Evolutionary conservation across 2,888 invertebrate genomes (phyloP).

Genomic region (Rhimphoctona megacephalus): DNA sequence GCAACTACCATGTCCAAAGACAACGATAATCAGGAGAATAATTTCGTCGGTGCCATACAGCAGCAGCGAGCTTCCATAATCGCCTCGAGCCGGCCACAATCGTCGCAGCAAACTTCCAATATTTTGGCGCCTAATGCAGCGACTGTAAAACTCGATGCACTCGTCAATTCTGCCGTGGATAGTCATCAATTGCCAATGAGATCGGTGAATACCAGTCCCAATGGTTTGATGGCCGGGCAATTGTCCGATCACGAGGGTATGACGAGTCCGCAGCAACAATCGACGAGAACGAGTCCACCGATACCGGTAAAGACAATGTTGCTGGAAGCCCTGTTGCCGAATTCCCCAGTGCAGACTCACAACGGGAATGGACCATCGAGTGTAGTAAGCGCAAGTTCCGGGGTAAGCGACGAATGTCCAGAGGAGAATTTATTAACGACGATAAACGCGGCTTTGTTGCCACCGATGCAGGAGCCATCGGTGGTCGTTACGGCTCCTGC

Average conservation of each 20-base stretch:
- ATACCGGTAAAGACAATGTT: slow-evolving; percentile 91
- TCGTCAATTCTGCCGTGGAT: slow-evolving; percentile 87
- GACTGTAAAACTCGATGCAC: slow-evolving; percentile 87
- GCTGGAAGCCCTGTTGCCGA: slow-evolving; percentile 87
- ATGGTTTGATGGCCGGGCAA: slow-evolving; percentile 84
- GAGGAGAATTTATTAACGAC: slow-evolving; percentile 79
- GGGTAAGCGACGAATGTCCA: slow-evolving; percentile 74
- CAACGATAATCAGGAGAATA: slow-evolving; percentile 73
- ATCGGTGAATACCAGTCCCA: slow-evolving; percentile 80
- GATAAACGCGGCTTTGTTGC: slow-evolving; percentile 81
- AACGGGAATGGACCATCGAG: slow-evolving; percentile 61
- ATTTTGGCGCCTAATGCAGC: slow-evolving; percentile 82
- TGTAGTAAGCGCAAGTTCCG: slow-evolving; percentile 66
- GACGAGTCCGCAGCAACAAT: slow-evolving; percentile 79
- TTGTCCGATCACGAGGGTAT: slow-evolving; percentile 84
- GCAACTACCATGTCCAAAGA: slow-evolving; percentile 72
- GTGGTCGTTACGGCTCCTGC: slow-evolving; percentile 73
- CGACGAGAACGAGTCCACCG: slow-evolving; percentile 86
- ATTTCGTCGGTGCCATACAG: slow-evolving; percentile 76
- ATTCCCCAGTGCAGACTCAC: slow-evolving; percentile 58
- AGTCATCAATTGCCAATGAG: slow-evolving; percentile 85
- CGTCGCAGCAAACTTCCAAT: slow-evolving; percentile 58
- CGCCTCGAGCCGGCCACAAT: slow-evolving; percentile 74
- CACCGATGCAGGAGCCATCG: slow-evolving; percentile 80
- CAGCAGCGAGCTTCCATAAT: slow-evolving; percentile 82